These are phyloP conservation scores for Sparidentex hasta DNA, from an alignment of 2,797 vertebrate species.

Conservation along the genomic window DNA sequence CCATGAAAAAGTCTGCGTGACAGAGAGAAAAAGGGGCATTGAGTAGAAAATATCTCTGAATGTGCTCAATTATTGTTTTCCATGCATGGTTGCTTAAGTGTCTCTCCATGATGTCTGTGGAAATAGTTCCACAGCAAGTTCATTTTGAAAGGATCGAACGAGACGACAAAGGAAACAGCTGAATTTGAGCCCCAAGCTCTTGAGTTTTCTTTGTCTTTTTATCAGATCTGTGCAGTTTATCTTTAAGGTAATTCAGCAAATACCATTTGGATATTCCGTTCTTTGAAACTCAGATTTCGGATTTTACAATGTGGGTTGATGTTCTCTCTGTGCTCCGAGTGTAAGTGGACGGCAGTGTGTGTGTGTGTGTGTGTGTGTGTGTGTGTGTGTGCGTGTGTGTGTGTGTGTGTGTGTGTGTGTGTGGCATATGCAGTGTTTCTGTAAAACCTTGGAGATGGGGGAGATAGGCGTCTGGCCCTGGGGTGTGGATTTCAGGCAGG, in stretches of 20 bases:
- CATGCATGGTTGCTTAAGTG: conserved; percentile 18
- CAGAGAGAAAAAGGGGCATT: neutral
- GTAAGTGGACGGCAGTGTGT: conserved; percentile 71
- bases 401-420: no score
- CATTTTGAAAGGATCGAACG: neutral
- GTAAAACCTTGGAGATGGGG: conserved; percentile 70
- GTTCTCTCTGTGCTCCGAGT: conserved; percentile 26
- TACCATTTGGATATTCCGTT: neutral
- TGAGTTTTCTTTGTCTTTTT: no score
- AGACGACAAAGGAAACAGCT: neutral
- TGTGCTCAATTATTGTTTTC: conserved; percentile 36
- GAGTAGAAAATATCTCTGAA: conserved; percentile 4
- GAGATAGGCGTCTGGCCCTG: conserved; percentile 79
- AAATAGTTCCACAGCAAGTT: conserved; percentile 6
- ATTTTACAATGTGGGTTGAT: conserved; percentile 3
- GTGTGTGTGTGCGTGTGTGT: no score
- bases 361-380: no score
- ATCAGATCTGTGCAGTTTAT: no score
- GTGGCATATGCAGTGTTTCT: conserved; percentile 72
- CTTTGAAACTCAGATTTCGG: conserved; percentile 7
- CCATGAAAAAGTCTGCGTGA: conserved; percentile 26
- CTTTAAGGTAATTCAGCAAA: neutral
- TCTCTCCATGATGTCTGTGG: conserved; percentile 13
- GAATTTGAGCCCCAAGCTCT: neutral
- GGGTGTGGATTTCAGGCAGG: conserved; percentile 87